Conservation (phyloP, 2,888 invertebrate genomes). For the Synergus umbraculus region DNA sequence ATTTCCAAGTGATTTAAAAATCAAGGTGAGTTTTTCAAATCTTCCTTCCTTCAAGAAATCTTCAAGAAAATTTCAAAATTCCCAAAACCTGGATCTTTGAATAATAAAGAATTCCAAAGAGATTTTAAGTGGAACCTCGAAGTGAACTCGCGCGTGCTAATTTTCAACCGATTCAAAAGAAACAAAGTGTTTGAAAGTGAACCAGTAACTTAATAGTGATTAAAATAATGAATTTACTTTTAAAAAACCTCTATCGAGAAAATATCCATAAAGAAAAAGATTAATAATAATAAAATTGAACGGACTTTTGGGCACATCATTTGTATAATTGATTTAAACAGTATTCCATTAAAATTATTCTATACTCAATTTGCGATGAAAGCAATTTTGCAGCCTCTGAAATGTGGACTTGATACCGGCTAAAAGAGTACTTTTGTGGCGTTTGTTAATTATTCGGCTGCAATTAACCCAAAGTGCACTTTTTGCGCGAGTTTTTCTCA, state of each 20-base stretch:
- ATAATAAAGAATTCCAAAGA: background rate
- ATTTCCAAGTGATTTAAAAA: background rate
- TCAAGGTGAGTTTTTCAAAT: constrained; percentile 16
- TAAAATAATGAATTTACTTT: background rate
- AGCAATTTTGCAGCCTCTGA: background rate
- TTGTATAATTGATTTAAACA: background rate
- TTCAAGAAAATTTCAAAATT: background rate
- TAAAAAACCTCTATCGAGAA: no score
- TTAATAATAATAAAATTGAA: no score
- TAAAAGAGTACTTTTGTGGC: constrained; percentile 8
- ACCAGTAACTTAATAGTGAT: background rate
- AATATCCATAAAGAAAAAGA: no score
- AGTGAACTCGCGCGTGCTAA: background rate
- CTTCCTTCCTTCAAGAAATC: no score
- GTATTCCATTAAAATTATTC: background rate
- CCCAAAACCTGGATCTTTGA: background rate
- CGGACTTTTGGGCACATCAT: no score
- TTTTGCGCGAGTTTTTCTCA: background rate
- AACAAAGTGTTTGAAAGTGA: background rate
- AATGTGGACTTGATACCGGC: constrained; percentile 2
- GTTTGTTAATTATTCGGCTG: constrained; percentile 15
- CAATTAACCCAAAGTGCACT: constrained; percentile 15
- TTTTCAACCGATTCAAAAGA: background rate
- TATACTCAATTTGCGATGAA: background rate
- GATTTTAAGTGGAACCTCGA: background rate